Evolutionary conservation across 2,888 invertebrate genomes (phyloP).

Genomic region (Ctena decussata): DNA sequence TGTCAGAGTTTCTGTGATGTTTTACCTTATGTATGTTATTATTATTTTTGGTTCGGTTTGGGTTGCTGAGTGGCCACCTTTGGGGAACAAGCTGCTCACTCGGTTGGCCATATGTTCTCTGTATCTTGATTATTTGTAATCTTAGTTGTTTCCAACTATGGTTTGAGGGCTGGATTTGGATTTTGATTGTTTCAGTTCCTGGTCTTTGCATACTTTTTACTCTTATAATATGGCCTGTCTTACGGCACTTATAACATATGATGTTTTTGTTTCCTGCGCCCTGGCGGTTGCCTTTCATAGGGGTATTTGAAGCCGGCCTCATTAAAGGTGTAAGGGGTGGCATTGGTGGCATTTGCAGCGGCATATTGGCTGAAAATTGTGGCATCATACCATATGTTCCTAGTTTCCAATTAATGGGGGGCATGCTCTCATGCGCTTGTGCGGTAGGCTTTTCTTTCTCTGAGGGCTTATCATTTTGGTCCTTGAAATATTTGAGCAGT

Average conservation of each 20-base stretch:
- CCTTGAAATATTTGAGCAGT: slow-evolving; percentile 18
- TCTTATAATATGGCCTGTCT: background rate
- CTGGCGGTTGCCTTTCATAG: background rate
- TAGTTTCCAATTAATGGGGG: background rate
- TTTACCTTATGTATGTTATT: too few relatives aligned
- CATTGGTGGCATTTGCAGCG: background rate
- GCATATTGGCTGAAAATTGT: background rate
- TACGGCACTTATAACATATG: background rate
- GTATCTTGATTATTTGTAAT: too few relatives aligned
- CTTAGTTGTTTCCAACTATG: too few relatives aligned
- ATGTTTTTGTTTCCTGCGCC: background rate
- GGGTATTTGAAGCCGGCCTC: background rate
- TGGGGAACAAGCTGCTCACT: too few relatives aligned
- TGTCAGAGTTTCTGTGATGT: too few relatives aligned
- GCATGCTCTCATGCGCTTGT: background rate
- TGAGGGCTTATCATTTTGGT: background rate
- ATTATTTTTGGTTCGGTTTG: too few relatives aligned
- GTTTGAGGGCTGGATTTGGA: too few relatives aligned
- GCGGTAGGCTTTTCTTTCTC: background rate
- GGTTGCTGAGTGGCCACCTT: too few relatives aligned
- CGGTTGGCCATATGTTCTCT: too few relatives aligned
- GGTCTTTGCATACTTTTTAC: too few relatives aligned
- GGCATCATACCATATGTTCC: background rate
- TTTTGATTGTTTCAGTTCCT: too few relatives aligned
- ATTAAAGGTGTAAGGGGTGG: background rate